Evolutionary conservation across 1,140 invertebrate genomes (phyloP).

Genomic region (Triops cancriformis): DNA sequence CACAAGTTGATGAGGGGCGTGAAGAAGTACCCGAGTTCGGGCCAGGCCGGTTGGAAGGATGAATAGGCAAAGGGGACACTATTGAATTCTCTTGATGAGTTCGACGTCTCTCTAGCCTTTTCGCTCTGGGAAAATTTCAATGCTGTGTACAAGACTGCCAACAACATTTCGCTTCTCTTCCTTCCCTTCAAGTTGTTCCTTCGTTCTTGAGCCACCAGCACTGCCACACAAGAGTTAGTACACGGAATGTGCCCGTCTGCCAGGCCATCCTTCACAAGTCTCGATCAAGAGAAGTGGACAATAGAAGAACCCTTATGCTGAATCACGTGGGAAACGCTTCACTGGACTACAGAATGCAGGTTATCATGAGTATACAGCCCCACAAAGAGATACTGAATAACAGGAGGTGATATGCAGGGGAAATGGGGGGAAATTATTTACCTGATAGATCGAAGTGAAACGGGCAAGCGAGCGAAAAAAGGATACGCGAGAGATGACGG

Average conservation of each 20-base stretch:
- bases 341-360: background rate
- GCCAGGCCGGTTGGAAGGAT: background rate
- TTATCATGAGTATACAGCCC: background rate
- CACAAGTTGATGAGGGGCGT: background rate
- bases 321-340: slow-evolving; percentile 12
- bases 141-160: background rate
- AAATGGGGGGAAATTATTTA: background rate
- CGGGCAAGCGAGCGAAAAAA: background rate
- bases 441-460: background rate
- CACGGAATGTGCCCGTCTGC: slow-evolving; percentile 4
- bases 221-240: slow-evolving; percentile 10
- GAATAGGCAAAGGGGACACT: background rate
- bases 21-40: background rate
- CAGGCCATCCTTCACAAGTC: slow-evolving; percentile 9
- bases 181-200: background rate
- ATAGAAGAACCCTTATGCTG: slow-evolving; percentile 13
- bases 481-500: background rate
- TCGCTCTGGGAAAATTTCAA: background rate
- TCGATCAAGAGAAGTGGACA: slow-evolving; percentile 13
- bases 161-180: no score
- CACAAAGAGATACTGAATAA: background rate
- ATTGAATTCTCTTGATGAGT: slow-evolving; percentile 2
- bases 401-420: background rate
- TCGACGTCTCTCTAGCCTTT: slow-evolving; percentile 4
- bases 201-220: background rate